Evolutionary conservation across 2,113 vertebrate genomes (phyloP).

Genomic region (Scopus umbretta): DNA sequence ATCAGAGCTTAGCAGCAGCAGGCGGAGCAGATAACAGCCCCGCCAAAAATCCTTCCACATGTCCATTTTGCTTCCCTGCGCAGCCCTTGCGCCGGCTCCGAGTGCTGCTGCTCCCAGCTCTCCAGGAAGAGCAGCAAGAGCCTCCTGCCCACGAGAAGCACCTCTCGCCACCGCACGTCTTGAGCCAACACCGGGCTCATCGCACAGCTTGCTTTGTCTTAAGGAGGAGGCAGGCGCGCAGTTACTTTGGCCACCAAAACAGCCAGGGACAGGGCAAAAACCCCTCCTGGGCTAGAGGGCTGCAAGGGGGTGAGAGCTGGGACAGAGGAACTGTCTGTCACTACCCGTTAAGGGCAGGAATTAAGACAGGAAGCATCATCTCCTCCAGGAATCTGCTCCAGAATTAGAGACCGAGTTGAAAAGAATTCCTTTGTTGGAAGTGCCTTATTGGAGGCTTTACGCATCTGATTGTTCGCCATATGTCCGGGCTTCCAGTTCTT

Average conservation of each 20-base stretch:
- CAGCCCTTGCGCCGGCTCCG: rapidly evolving
- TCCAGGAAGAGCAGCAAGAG: neutral
- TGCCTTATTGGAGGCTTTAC: neutral
- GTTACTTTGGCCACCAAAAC: neutral
- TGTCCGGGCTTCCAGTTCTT: neutral
- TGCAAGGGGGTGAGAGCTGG: neutral
- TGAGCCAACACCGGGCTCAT: neutral
- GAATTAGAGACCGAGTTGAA: neutral
- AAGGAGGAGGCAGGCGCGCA: neutral
- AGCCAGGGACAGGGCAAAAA: neutral
- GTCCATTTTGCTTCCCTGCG: neutral
- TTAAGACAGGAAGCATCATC: neutral
- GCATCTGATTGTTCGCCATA: neutral
- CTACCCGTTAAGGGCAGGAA: neutral
- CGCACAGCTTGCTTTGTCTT: neutral
- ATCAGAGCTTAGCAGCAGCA: conserved; percentile 50
- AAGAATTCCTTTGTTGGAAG: conserved; percentile 1
- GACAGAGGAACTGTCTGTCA: neutral
- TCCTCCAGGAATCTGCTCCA: neutral
- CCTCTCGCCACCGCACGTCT: neutral
- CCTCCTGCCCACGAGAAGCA: neutral
- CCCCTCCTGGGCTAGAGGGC: neutral
- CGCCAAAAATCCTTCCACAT: neutral
- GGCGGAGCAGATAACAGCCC: conserved; percentile 27
- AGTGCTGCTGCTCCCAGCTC: neutral